Base-by-base conservation (phyloP, 2,888 invertebrate genomes). In the Apamea monoglypha region DNA sequence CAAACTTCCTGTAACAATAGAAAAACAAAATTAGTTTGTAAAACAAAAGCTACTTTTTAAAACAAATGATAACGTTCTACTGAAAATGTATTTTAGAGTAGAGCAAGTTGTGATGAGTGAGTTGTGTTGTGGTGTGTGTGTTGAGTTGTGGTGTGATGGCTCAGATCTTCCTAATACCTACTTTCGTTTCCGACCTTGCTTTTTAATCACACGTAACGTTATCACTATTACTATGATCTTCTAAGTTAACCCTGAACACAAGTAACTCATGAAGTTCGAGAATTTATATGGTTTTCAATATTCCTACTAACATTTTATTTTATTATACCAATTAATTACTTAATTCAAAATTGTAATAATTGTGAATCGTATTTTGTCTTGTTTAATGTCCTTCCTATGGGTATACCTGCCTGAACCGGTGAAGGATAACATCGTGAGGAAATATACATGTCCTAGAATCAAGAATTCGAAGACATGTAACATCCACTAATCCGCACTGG, bases 1-100 rank as follows among this genome's bases (percentile, higher is more conserved):
- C 73, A 69, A 69, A 67, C 53, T 67, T 83, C 85, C 89, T 89
- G 88, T 40, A 87, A 90, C 80, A 85, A 80, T 3, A 59, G n/a
- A 73, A 63, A 74, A 53, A 61, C 32, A 72, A 10, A n/a, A 68
- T 79, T 66, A 44, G 21, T 56, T 16, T 18, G 6, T 18, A 3
- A 66, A 44, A 78, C n/a, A 76, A 59, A 59, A 56, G 25, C 3
- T n/a, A 36, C n/a, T 16, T 36, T 36, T 25, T 50, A 10, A 53
- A 32, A 32, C 32, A n/a, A 71, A 12, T 36, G n/a, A n/a, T n/a
- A n/a, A 36, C 18, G 12, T n/a, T 56, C 10, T n/a, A 36, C 16
- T 25, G 16, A 25, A 8, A 40, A 25, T 25, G 2, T 32, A 25
- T 32, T 50, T 16, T 32, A 47, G 8, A 29, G 7, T 32, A 16